A percentile compares a stretch with the other conserved stretches of the same genome.
phyloP scores from a whole-genome alignment of 2,888 invertebrate genomes.

The Ypsolopha scabrella region DNA sequence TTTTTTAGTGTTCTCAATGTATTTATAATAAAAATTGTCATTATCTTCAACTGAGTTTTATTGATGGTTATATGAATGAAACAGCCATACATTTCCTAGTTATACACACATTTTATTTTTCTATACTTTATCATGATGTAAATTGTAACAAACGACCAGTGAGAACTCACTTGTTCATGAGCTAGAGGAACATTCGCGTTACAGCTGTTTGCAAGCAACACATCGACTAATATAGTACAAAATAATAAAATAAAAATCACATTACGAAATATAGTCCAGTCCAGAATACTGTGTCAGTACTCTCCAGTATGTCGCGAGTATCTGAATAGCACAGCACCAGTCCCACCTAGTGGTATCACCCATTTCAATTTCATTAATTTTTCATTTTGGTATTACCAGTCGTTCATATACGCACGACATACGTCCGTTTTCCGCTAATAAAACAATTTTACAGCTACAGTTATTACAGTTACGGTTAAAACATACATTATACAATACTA shows the following conservation, averaged over 20 bases:
- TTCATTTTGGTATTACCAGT: conserved; percentile 9
- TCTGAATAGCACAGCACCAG: conserved; percentile 64
- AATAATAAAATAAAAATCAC: conserved; percentile 38
- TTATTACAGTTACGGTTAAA: conserved; percentile 49
- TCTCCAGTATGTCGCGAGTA: conserved; percentile 53
- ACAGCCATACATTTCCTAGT: conserved; percentile 52
- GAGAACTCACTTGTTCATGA: conserved; percentile 33
- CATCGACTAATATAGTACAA: conserved; percentile 36
- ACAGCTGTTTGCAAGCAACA: conserved; percentile 53
- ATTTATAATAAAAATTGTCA: conserved; percentile 4
- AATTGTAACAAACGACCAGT: conserved; percentile 62
- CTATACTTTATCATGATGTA: conserved; percentile 63
- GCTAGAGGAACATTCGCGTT: conserved; percentile 58
- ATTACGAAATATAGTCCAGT: conserved; percentile 36
- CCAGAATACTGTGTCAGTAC: conserved; percentile 40
- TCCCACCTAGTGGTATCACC: conserved; percentile 34
- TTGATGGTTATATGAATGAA: conserved; percentile 30
- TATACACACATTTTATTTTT: conserved; percentile 62
- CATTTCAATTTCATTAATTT: conserved; percentile 10
- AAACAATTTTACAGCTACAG: conserved; percentile 42
- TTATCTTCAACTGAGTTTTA: background rate
- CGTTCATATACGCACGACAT: conserved; percentile 54
- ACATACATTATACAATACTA: conserved; percentile 59
- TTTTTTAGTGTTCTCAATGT: conserved; percentile 2
- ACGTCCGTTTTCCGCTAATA: conserved; percentile 41